A percentile compares a stretch with the other conserved stretches of the same genome.
Evolutionary conservation across 2,797 vertebrate genomes (phyloP).

Genomic region (Helostoma temminkii): DNA sequence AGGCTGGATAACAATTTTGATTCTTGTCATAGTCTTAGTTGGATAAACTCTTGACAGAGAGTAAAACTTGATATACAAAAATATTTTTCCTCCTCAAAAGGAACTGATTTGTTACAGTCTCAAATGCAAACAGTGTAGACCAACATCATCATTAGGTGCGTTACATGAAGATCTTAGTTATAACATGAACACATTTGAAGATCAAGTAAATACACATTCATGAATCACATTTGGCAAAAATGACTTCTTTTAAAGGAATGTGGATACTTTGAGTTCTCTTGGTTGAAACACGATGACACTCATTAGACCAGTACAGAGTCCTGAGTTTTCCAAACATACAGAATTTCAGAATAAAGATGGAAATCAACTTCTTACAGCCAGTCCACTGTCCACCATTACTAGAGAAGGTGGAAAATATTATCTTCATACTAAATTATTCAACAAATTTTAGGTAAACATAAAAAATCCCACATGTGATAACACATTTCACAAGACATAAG

Average conservation of each 20-base stretch:
- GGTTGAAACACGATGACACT: background rate
- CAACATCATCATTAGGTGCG: background rate
- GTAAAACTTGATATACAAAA: slow-evolving; percentile 56
- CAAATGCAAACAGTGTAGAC: slow-evolving; percentile 24
- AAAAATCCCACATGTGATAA: slow-evolving; percentile 3
- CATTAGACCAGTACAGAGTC: background rate
- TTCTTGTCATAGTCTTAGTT: background rate
- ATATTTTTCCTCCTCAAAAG: slow-evolving; percentile 26
- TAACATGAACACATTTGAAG: slow-evolving; percentile 1
- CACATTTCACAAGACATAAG: slow-evolving; percentile 52
- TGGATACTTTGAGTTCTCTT: background rate
- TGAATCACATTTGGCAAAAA: slow-evolving; percentile 9
- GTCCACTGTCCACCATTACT: background rate
- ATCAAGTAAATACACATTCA: background rate
- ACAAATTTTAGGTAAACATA: background rate
- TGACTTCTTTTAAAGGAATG: slow-evolving; percentile 29
- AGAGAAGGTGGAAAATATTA: background rate
- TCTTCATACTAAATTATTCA: background rate
- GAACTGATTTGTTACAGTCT: slow-evolving; percentile 10
- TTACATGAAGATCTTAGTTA: slow-evolving; percentile 1
- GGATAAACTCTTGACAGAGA: slow-evolving; percentile 10
- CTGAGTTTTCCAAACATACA: background rate
- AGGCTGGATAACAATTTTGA: slow-evolving; percentile 29
- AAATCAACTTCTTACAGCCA: slow-evolving; percentile 9
- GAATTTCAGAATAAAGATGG: background rate